Percentiles rank a stretch among this genome's conserved stretches.
Evolutionary conservation across 2,888 invertebrate genomes (phyloP).

Genomic region (Eretmocerus hayati): DNA sequence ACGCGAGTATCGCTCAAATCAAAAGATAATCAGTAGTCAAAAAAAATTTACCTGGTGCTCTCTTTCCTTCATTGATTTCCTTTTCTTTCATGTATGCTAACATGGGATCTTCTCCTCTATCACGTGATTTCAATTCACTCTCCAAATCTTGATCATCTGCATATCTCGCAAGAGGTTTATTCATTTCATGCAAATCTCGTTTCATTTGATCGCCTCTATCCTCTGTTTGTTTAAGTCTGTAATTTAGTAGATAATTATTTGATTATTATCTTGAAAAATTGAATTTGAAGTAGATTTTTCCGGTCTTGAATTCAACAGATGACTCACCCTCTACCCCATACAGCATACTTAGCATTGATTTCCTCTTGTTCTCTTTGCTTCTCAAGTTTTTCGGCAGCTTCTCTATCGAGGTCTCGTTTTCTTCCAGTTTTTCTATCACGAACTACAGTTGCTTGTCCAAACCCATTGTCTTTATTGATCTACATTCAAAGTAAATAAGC

Average conservation of each 20-base stretch:
- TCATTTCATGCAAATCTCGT: slow-evolving; percentile 76
- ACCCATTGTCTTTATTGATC: slow-evolving; percentile 67
- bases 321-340: slow-evolving; percentile 75
- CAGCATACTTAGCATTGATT: slow-evolving; percentile 67
- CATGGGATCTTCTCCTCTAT: slow-evolving; percentile 92
- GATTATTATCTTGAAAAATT: no score
- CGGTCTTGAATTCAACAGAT: no score
- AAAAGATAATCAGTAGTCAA: no score
- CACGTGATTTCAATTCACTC: slow-evolving; percentile 61
- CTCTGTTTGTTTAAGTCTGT: slow-evolving; percentile 72
- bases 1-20: no score
- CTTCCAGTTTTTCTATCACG: slow-evolving; percentile 61
- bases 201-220: slow-evolving; percentile 61
- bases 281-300: no score
- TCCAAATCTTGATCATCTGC: slow-evolving; percentile 86
- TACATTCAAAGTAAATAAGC: no score
- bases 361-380: slow-evolving; percentile 62
- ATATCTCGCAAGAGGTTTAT: slow-evolving; percentile 86
- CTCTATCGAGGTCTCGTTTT: slow-evolving; percentile 63
- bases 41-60: slow-evolving; percentile 52
- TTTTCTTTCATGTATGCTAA: slow-evolving; percentile 73
- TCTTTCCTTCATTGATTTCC: slow-evolving; percentile 55
- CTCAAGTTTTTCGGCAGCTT: slow-evolving; percentile 58
- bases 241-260: slow-evolving; percentile 6
- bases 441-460: slow-evolving; percentile 62